Evolutionary conservation across 1,140 invertebrate genomes (phyloP), one percentile per base, ranked within the genome.

Genomic region (Drosophila ironensis): DNA sequence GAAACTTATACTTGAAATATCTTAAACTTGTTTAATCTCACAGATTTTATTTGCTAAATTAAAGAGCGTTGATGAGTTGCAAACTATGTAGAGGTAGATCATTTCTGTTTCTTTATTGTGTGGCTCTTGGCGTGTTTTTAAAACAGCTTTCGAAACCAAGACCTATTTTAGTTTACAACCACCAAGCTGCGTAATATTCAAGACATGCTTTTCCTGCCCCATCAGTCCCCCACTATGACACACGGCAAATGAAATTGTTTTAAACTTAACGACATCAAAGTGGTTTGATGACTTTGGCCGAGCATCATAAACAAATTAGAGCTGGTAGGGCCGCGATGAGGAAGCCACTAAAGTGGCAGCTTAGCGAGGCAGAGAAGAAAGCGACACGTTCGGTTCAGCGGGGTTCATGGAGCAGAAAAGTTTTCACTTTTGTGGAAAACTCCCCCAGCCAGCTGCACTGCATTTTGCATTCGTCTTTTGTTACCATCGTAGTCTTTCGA

Each of bases 401-500:
- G 38, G 57, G 53, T 63, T 63, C 40, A 61, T 40, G 14, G 38
- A 54, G 56, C 59, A 74, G 77, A 84, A 81, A 82, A 82, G 82
- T 72, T 84, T 81, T 86, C 80, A 80, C 80, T 84, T 86, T 86
- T 80, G 80, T 53, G 59, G 57, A 52, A 84, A 60, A 82, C 50
- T 38, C 2, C 5, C 38, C 45, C 30, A 68, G 54, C 22, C 30
- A 50, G 28, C 17, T 64, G 60, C 41, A 46, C 16, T 66, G 64
- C 44, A 38, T 64, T 67, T 67, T 61, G 40, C 37, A 44, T 20
- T 38, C 59, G 59, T 35, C 52, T 52, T 41, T 25, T 46, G 48
- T 68, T 70, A 72, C 64, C 60, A 48, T 17, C 27, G 0, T n/a
- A 50, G 57, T 41, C 35, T 51, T 66, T 37, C 46, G 24, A 51